Evolutionary conservation across 2,113 vertebrate species (phyloP), one percentile per base, ranked within the genome.

Genomic region (Pelodiscus sinensis): DNA sequence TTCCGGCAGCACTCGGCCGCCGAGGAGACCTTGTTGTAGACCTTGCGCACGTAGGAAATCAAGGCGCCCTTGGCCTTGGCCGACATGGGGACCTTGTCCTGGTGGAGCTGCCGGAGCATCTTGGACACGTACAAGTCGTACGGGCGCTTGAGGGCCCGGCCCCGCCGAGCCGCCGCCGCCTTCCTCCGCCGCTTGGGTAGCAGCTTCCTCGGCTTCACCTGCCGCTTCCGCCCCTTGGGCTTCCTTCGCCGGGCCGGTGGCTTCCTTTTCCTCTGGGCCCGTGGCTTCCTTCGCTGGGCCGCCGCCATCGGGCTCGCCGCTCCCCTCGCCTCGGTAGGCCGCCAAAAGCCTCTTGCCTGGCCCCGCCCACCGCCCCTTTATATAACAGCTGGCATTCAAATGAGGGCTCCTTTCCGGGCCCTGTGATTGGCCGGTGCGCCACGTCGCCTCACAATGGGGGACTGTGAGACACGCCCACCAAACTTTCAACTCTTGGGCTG

Each of bases 31-130:
- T 62, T 86, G 65, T 86, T 91, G 79, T 91, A 91, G 89, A 91
- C 75, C 56, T 51, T 86, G 27, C 55, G 77, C n/a, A 91, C 81
- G 19, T 82, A 91, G n/a, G 89, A 82, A 54, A 91, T 91, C 79
- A 91, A 82, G n/a, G 81, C 85, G 12, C 89, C 89, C 68, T 86
- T 91, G n/a, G 89, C 84, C 44, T 86, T 91, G 79, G 79, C 81
- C 1, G 89, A 82, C 13, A 91, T 91, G 21, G 44, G 55, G 52
- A 91, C 56, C 51, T 19, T 86, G 65, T 91, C 89, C n/a, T 29
- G 84, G 57, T 86, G 84, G 65, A 91, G 56, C 24, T 51, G 79
- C 38, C 50, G 50, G 29, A 91, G 15, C 15, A 91, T 68, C 85
- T 91, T 91, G 54, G 78, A 58, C 13, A 91, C 44, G 25, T 82